Evolutionary conservation across 2,888 invertebrate species (phyloP).

Genomic region (Eilema caniola): DNA sequence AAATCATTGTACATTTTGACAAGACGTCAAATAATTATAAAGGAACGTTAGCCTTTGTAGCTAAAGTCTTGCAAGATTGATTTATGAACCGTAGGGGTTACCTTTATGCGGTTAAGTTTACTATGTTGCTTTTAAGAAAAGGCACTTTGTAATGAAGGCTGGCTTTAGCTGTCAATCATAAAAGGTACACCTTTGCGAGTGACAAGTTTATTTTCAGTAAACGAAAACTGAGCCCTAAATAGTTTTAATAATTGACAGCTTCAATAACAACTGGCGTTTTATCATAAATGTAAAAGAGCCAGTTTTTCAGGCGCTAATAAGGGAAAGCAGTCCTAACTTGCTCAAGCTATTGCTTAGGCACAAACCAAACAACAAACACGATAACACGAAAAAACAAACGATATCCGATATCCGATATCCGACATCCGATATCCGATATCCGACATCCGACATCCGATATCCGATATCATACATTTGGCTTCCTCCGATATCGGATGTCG

Average conservation of each 20-base stretch:
- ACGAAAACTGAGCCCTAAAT: constrained; percentile 3
- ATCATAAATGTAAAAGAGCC: too few relatives aligned
- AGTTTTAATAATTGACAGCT: background rate
- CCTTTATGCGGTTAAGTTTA: constrained; percentile 30
- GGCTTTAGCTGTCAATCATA: constrained; percentile 38
- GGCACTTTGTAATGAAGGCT: constrained; percentile 30
- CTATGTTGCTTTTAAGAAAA: constrained; percentile 27
- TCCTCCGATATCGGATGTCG: too few relatives aligned
- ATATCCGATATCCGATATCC: too few relatives aligned
- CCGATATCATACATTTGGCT: too few relatives aligned
- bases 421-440: too few relatives aligned
- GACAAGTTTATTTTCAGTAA: background rate
- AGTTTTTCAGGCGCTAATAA: too few relatives aligned
- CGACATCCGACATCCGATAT: too few relatives aligned
- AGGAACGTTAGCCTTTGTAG: constrained; percentile 20
- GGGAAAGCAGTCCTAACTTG: too few relatives aligned
- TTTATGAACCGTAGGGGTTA: constrained; percentile 44
- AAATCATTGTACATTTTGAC: constrained; percentile 43
- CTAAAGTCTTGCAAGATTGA: constrained; percentile 37
- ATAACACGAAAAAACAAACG: too few relatives aligned
- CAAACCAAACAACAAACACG: too few relatives aligned
- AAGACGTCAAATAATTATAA: constrained; percentile 42
- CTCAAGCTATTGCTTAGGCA: too few relatives aligned
- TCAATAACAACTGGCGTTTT: too few relatives aligned
- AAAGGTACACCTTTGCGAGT: constrained; percentile 15